Conservation (phyloP, 2,888 invertebrate species). For the Cosmia trapezina region DNA sequence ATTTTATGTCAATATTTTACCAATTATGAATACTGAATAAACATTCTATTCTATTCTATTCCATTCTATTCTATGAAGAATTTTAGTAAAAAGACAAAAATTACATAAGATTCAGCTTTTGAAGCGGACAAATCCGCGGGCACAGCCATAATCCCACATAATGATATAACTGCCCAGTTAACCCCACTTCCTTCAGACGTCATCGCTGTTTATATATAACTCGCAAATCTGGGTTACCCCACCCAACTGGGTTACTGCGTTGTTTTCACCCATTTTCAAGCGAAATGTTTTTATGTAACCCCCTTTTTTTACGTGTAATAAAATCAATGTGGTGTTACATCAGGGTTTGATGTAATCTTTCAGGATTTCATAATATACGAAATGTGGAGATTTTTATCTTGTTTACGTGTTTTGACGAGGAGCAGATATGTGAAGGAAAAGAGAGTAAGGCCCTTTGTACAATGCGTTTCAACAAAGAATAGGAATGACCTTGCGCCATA, state of each 20-base stretch:
- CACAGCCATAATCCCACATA: not conserved
- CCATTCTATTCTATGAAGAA: too few species aligned
- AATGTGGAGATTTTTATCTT: conserved; percentile 3
- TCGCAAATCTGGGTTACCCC: conserved; percentile 51
- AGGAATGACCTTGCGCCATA: too few species aligned
- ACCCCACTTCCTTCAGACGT: conserved; percentile 51
- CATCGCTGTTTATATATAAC: conserved; percentile 65
- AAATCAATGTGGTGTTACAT: conserved; percentile 46
- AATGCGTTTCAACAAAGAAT: too few species aligned
- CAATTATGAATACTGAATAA: too few species aligned
- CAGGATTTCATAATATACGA: conserved; percentile 26
- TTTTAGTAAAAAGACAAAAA: not conserved
- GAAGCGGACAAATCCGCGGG: not conserved
- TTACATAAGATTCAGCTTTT: not conserved
- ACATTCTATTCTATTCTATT: too few species aligned
- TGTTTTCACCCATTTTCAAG: conserved; percentile 70
- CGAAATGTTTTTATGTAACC: conserved; percentile 64
- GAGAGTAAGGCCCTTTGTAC: not conserved
- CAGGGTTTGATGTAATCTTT: conserved; percentile 36
- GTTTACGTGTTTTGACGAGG: conserved; percentile 8
- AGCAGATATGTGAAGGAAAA: not conserved
- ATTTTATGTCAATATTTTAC: too few species aligned
- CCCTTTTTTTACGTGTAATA: conserved; percentile 49
- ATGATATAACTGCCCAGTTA: conserved; percentile 37
- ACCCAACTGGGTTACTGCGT: conserved; percentile 67